phyloP scores from a whole-genome alignment of 2,797 vertebrate genomes.

The Siniperca obscura region DNA sequence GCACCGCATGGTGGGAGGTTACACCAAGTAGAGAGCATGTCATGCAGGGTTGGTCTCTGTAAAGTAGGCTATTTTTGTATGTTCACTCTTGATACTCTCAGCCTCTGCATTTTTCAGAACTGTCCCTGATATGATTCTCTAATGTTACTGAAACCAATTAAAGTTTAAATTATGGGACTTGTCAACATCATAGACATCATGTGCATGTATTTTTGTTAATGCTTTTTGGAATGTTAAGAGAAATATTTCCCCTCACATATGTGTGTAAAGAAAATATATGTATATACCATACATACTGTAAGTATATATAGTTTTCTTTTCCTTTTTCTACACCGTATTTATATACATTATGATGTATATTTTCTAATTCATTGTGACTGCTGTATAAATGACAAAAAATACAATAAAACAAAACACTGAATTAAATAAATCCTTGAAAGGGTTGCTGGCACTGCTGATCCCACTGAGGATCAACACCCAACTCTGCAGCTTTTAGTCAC shows the following conservation, averaged over 20 bases:
- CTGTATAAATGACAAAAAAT: background rate
- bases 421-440: background rate
- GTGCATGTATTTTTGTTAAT: background rate
- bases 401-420: background rate
- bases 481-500: background rate
- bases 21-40: slow-evolving; percentile 53
- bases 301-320: background rate
- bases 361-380: background rate
- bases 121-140: slow-evolving; percentile 21
- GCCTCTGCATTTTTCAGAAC: slow-evolving; percentile 44
- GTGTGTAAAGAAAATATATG: background rate
- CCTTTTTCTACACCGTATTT: background rate
- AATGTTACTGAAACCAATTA: slow-evolving; percentile 21
- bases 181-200: background rate
- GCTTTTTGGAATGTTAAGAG: slow-evolving; percentile 1
- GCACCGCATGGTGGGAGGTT: slow-evolving; percentile 70
- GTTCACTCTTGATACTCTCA: slow-evolving; percentile 45
- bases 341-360: background rate
- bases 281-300: no score
- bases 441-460: slow-evolving; percentile 11
- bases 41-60: slow-evolving; percentile 51
- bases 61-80: slow-evolving; percentile 64
- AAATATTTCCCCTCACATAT: background rate
- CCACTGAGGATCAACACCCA: background rate
- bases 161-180: slow-evolving; percentile 11